Conservation (phyloP, 1,140 invertebrate species). For the Rhopalosiphum padi region DNA sequence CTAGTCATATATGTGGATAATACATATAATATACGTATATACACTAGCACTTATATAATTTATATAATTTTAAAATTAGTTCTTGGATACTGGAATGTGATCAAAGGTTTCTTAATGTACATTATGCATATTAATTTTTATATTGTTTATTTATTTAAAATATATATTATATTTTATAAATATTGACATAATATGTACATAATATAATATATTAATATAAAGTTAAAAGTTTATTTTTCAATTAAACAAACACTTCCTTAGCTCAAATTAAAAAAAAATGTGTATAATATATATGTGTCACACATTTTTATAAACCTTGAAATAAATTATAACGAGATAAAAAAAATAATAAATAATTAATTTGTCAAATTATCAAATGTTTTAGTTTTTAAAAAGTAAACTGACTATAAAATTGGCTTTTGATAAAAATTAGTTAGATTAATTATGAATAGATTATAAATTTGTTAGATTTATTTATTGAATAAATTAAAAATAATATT, state of each 20-base stretch:
- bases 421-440: not conserved
- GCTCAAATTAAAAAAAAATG: not conserved
- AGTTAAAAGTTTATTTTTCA: not conserved
- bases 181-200: not conserved
- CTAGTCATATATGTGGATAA: too few relatives aligned
- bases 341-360: not conserved
- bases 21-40: too few relatives aligned
- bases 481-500: not conserved
- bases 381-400: not conserved
- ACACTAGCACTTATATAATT: too few relatives aligned
- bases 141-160: constrained; percentile 1
- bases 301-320: not conserved
- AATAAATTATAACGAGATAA: not conserved
- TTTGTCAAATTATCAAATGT: not conserved
- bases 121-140: not conserved
- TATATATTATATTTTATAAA: not conserved
- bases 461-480: not conserved
- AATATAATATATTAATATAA: not conserved
- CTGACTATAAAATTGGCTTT: not conserved
- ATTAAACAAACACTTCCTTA: not conserved
- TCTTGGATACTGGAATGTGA: not conserved
- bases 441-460: too few relatives aligned
- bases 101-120: constrained; percentile 5
- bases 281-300: not conserved
- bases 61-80: not conserved